Percentiles rank a stretch among this genome's conserved stretches.
Conservation (phyloP, 2,113 vertebrate genomes). For the Psittacara wagleri region DNA sequence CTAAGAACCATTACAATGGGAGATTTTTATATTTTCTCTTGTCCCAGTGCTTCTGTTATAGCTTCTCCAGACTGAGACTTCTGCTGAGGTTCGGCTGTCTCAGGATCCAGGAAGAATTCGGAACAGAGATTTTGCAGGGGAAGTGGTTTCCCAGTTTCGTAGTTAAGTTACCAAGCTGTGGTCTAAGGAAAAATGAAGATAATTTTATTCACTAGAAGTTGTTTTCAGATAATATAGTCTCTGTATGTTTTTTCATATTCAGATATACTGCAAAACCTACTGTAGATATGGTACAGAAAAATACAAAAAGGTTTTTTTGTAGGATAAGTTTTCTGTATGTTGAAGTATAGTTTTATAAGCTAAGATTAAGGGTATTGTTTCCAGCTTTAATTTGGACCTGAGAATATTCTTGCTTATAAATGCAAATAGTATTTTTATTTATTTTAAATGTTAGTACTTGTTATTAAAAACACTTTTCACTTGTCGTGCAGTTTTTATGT, state of each 20-base stretch:
- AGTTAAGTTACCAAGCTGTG: neutral
- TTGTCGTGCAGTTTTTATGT: neutral
- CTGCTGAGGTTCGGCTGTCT: slow-evolving; percentile 36
- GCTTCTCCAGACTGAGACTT: slow-evolving; percentile 52
- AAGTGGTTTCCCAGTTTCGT: neutral
- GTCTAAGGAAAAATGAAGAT: neutral
- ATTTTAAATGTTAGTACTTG: neutral
- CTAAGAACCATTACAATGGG: slow-evolving; percentile 49
- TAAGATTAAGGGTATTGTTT: neutral
- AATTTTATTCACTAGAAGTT: neutral
- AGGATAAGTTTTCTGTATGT: neutral
- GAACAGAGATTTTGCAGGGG: slow-evolving; percentile 23
- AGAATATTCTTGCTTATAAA: neutral
- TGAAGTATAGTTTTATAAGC: neutral
- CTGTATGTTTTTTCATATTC: neutral
- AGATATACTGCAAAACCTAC: neutral
- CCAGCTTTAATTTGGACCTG: neutral
- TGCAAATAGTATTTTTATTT: neutral
- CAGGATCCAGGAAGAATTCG: slow-evolving; percentile 16
- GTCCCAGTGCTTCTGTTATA: slow-evolving; percentile 38
- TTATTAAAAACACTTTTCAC: neutral
- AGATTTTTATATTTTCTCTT: slow-evolving; percentile 66
- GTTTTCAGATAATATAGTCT: neutral
- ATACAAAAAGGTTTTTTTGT: neutral
- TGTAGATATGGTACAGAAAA: neutral